Conservation (phyloP, 2,113 vertebrate species). For the Tragelaphus scriptus region DNA sequence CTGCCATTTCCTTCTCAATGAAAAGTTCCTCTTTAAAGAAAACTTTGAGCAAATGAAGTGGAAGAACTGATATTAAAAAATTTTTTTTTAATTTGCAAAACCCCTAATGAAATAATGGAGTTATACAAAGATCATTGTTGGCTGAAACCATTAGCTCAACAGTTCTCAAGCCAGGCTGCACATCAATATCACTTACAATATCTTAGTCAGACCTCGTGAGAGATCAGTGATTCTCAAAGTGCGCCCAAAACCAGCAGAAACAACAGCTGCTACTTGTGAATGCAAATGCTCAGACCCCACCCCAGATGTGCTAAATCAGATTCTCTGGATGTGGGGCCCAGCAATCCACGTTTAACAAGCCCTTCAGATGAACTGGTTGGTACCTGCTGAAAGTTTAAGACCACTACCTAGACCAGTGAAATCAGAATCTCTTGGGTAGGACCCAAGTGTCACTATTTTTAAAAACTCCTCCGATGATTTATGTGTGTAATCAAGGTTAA, state of each 20-base stretch:
- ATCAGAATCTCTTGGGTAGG: background rate
- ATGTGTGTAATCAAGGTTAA: background rate
- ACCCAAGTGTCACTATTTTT: background rate
- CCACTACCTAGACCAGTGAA: background rate
- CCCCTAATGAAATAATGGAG: background rate
- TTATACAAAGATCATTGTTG: background rate
- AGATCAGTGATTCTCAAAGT: background rate
- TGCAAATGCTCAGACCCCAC: background rate
- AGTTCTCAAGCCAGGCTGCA: background rate
- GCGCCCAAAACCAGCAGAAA: background rate
- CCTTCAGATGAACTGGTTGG: background rate
- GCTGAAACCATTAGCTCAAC: background rate
- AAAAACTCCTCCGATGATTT: background rate
- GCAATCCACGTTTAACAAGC: background rate
- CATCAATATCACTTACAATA: background rate
- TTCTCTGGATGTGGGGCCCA: background rate
- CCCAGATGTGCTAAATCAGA: background rate
- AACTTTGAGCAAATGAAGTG: background rate
- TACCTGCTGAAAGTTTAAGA: background rate
- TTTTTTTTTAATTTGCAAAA: background rate
- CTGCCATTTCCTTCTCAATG: background rate
- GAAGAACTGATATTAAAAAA: background rate
- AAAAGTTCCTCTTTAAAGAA: background rate
- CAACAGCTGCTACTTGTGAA: background rate
- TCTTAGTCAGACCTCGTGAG: background rate